phyloP scores from a whole-genome alignment of 53 echinoderm and acorn worm genomes.

The Holothuria scabra region DNA sequence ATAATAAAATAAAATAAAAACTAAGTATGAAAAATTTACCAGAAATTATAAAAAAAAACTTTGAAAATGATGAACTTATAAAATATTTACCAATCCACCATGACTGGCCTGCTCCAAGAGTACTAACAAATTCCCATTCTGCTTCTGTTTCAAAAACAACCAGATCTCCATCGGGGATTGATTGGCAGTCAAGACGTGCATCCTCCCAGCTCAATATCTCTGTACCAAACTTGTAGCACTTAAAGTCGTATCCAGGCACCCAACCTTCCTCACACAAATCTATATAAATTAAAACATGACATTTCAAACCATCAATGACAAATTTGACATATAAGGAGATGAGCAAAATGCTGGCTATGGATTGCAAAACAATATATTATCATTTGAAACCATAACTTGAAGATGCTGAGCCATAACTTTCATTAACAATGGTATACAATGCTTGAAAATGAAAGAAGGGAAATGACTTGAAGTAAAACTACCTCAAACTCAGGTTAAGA shows the following conservation, averaged over 20 bases:
- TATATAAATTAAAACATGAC: constrained; percentile 10
- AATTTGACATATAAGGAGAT: not conserved
- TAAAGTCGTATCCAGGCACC: constrained; percentile 71
- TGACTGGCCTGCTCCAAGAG: constrained; percentile 45
- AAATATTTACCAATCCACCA: constrained; percentile 84
- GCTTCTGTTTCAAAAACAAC: constrained; percentile 78
- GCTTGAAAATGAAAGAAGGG: too few species aligned
- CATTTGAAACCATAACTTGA: not conserved
- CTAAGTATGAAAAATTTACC: too few species aligned
- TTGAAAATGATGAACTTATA: too few species aligned
- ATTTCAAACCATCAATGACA: not conserved
- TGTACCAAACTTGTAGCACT: constrained; percentile 76
- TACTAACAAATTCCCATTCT: constrained; percentile 69
- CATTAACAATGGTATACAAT: too few species aligned
- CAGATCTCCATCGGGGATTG: constrained; percentile 71
- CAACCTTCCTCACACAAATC: constrained; percentile 80
- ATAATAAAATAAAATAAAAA: too few species aligned
- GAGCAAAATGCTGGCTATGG: not conserved
- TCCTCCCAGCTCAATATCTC: constrained; percentile 69
- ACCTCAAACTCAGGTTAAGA: too few species aligned
- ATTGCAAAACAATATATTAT: not conserved
- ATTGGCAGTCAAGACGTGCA: constrained; percentile 82
- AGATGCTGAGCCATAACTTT: too few species aligned
- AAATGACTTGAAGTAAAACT: too few species aligned
- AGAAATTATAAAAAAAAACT: too few species aligned